Conservation (phyloP, 30 jellyfish, hydroid and myxozoan species). For the Nemopilema nomurai region DNA sequence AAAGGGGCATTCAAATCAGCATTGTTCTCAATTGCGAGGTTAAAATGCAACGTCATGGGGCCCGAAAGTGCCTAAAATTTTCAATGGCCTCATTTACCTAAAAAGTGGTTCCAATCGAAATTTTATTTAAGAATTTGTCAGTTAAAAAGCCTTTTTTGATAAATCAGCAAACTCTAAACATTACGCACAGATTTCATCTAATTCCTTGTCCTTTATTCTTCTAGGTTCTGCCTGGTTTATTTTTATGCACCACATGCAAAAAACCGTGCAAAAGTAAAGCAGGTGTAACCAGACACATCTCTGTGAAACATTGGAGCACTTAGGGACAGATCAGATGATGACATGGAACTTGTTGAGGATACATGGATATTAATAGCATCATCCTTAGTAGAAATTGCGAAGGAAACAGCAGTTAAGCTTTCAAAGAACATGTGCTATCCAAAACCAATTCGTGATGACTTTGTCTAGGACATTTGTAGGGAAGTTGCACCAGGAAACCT, state of each 20-base stretch:
- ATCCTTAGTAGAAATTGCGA: slow-evolving; percentile 8
- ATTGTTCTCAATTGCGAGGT: slow-evolving; percentile 1
- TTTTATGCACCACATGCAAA: background rate
- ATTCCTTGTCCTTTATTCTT: background rate
- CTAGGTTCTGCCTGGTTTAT: slow-evolving; percentile 3
- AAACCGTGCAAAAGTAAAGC: slow-evolving; percentile 3
- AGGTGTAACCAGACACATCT: slow-evolving; percentile 1
- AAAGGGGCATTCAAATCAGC: slow-evolving; percentile 9
- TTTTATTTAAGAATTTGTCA: background rate
- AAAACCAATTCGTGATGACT: slow-evolving; percentile 15
- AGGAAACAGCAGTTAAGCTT: slow-evolving; percentile 3
- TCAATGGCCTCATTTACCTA: background rate
- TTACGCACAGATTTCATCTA: background rate
- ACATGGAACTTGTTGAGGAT: slow-evolving; percentile 5
- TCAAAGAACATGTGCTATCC: slow-evolving; percentile 21
- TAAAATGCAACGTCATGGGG: slow-evolving; percentile 16
- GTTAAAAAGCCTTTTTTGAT: background rate
- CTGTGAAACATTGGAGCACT: background rate
- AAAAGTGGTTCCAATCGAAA: background rate
- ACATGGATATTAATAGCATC: slow-evolving; percentile 21
- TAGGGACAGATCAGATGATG: background rate
- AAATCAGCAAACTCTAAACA: background rate
- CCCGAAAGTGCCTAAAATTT: slow-evolving; percentile 15
- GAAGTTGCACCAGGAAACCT: background rate
- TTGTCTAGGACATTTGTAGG: background rate